These are phyloP conservation scores for Oreochromis spilurus DNA, from an alignment of 2,113 vertebrate species.

Conservation along the genomic window DNA sequence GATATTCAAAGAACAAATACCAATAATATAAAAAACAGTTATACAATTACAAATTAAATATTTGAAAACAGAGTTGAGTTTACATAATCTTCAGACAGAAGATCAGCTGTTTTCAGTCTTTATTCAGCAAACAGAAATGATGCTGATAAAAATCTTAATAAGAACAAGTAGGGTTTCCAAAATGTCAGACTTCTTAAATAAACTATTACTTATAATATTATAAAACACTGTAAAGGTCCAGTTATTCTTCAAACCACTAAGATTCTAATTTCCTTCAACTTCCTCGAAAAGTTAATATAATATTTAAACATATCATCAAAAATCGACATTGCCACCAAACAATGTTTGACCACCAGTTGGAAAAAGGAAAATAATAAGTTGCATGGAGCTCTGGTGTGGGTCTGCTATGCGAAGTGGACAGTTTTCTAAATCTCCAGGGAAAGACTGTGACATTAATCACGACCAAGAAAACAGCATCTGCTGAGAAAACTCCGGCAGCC, in stretches of 20 bases:
- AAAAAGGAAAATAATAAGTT: not conserved
- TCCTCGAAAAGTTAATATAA: too few species aligned
- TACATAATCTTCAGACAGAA: rapidly evolving
- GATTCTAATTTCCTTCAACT: too few species aligned
- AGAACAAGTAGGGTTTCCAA: not conserved
- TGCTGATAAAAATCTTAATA: not conserved
- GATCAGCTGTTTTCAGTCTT: not conserved
- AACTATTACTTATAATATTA: not conserved
- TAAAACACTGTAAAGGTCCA: not conserved
- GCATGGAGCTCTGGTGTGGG: not conserved
- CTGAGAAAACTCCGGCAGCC: not conserved
- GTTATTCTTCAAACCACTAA: not conserved
- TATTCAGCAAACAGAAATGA: not conserved
- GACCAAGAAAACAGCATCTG: slow-evolving; percentile 17
- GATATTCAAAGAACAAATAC: not conserved
- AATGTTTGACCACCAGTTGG: not conserved
- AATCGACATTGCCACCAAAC: not conserved
- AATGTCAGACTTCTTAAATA: not conserved
- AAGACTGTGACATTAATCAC: slow-evolving; percentile 34
- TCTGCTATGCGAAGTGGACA: slow-evolving; percentile 3
- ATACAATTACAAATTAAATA: not conserved
- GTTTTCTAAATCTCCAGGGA: slow-evolving; percentile 12
- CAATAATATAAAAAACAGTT: not conserved
- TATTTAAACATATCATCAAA: not conserved
- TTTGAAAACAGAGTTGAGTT: not conserved